Evolutionary conservation across 2,888 invertebrate genomes (phyloP).

Genomic region (Didymodactylos carnosus): DNA sequence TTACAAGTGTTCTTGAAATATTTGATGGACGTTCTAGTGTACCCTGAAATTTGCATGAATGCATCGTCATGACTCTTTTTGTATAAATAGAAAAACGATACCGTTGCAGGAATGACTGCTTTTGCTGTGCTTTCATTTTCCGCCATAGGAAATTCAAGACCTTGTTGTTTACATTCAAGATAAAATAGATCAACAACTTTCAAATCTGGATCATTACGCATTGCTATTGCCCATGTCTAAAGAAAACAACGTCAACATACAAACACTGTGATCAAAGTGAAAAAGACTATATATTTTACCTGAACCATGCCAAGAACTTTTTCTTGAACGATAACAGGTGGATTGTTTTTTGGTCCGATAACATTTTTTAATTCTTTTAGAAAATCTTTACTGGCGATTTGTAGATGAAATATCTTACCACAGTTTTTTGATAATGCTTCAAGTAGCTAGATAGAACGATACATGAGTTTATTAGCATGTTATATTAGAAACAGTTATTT

Average conservation of each 20-base stretch:
- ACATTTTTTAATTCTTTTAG: constrained; percentile 51
- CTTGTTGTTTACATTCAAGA: constrained; percentile 73
- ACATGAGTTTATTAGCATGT: too few species aligned
- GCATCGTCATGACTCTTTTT: too few species aligned
- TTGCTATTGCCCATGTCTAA: constrained; percentile 88
- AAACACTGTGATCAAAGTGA: neutral
- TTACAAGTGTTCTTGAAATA: neutral
- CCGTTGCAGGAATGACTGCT: neutral
- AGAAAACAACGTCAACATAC: neutral
- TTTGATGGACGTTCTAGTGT: neutral
- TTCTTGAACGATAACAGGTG: constrained; percentile 84
- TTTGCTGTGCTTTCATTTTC: neutral
- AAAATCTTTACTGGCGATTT: constrained; percentile 47
- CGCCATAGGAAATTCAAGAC: constrained; percentile 69
- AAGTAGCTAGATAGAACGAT: neutral
- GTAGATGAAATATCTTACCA: neutral
- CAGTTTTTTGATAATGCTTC: neutral
- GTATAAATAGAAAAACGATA: neutral
- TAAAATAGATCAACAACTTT: constrained; percentile 81
- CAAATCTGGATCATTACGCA: constrained; percentile 68
- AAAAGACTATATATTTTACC: constrained; percentile 22
- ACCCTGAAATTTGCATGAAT: neutral
- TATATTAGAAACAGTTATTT: neutral
- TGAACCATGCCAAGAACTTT: constrained; percentile 78
- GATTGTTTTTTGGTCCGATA: constrained; percentile 86